Base-by-base conservation (phyloP, 2,797 vertebrate species). In the Darevskia mixta region DNA sequence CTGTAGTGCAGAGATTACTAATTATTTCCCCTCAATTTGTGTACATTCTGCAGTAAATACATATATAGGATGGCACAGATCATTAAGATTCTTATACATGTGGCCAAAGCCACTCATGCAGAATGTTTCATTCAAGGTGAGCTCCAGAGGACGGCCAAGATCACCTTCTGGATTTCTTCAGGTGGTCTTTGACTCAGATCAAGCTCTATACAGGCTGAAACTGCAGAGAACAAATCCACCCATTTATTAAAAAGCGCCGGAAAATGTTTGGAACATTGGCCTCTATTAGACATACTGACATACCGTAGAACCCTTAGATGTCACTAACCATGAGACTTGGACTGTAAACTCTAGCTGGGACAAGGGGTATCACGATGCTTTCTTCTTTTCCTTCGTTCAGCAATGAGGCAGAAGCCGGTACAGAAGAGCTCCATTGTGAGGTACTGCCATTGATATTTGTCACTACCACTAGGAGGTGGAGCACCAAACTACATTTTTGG, bases 21-120 rank as follows among this genome's bases (percentile, higher is more conserved):
- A 97, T 96, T 96, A 94, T 95, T 96, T 95, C 92, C 35, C 87
- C 90, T 94, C 90, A 84, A 90, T 92, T 91, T 95, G 91, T 83
- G 79, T 4, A 0, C 89, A 43, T 94, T 90, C 94, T 94, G 38
- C 78, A 9, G 7, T 92, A 92, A 96, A 93, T 90, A 88, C 49
- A 29, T 95, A 23, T 95, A 61, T 89, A 87, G 83, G 79, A 78
- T 87, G 45, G 87, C 13, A 88, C 35, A 87, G 85, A 85, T 86
- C 84, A 90, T 88, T 90, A 92, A 78, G 73, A 87, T 87, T 93
- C 82, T 93, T 86, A 92, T 94, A 89, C 88, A 83, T 3, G 0
- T 95, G 84, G 82, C 15, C 83, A 64, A 79, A 89, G 90, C 35
- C 79, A 77, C 72, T 85, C 67, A 66, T 75, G 27, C 58, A 49